Base-by-base conservation (phyloP, 2,797 vertebrate species). In the Poeciliopsis turneri region DNA sequence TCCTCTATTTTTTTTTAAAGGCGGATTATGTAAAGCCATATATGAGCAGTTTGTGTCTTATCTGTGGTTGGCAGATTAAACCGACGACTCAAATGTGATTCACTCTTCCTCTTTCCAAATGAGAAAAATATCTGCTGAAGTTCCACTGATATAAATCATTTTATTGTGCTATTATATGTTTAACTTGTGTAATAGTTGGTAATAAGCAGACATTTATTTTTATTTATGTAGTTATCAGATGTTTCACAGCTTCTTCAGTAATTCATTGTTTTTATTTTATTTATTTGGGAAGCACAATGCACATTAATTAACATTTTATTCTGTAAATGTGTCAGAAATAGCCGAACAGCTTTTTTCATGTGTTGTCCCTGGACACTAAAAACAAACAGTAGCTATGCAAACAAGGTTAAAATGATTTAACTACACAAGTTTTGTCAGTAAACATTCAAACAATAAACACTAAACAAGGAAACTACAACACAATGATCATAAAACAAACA, bases 61-160 rank as follows among this genome's bases (percentile, higher is more conserved):
- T 72, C 70, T 47, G 70, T 30, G 70, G 45, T 72, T 46, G 41
- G 46, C 71, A 20, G 47, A 53, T 73, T 39, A 53, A 49, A 39
- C 71, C 1, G 10, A 49, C 43, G 11, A 36, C 47, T 72, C 30
- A 51, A 36, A 73, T 23, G 47, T 25, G 13, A 20, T 73, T 39
- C n/a, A 33, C 46, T 33, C 8, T 28, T 28, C 69, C 45, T 45
- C 43, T 16, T n/a, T 71, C 69, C n/a, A 11, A 28, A 30, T 11
- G 12, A 18, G 28, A 5, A 47, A 47, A 30, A 28, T 46, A 47
- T 47, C n/a, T 23, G 36, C 45, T 25, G 47, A 28, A 11, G 43
- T 47, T 72, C 47, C 45, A 49, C 28, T 33, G 13, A 30, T 46
- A 15, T n/a, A 45, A 45, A 70, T 9, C 68, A 5, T 45, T 70